Base-by-base conservation (phyloP, 2,888 invertebrate genomes). In the Anarsia innoxiella region DNA sequence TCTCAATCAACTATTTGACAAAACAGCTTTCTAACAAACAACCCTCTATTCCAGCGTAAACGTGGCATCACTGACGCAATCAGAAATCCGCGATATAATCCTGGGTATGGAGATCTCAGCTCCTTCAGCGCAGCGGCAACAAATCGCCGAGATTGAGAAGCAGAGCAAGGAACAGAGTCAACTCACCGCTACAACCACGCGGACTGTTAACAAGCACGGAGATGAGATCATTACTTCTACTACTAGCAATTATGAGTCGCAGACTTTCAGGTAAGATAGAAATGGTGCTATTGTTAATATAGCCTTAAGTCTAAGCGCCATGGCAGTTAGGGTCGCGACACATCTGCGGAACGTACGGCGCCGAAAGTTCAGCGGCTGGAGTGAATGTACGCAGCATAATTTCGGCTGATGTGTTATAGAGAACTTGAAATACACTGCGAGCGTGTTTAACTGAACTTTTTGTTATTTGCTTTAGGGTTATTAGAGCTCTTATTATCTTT, bases 71-170 rank as follows among this genome's bases (percentile, higher is more conserved):
- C 87, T 99, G 26, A 99, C 99, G 0, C 99, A 99, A 68, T 99
- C 98, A 0, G 99, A 99, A 87, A 99, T 99, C 67, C 93, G 99
- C 39, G 99, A 99, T 75, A 99, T 99, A 50, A 98, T 99, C 59
- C 89, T 99, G 43, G 99, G 99, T 59, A 99, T 99, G 99, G 99
- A 99, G 85, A 99, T 99, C 50, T 97, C 97, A 9, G 99, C 99
- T 1, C 99, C 99, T 0, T 99, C 98, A 0, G 98, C 98, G 0
- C 99, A 99, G 66, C 88, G 99, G 29, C 99, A 99, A 71, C 99
- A 99, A 79, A 99, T 99, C 56, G 99, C 99, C 2, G 99, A 99
- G 82, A 99, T 99, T 51, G 99, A 99, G 80, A 99, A 99, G 70
- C 99, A 99, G 86, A 99, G 99, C 31, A 99, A 99, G 72, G 99